Percentiles rank a stretch among this genome's conserved stretches.
Evolutionary conservation across 2,113 vertebrate genomes (phyloP).

Genomic region (Coracopsis vasa): DNA sequence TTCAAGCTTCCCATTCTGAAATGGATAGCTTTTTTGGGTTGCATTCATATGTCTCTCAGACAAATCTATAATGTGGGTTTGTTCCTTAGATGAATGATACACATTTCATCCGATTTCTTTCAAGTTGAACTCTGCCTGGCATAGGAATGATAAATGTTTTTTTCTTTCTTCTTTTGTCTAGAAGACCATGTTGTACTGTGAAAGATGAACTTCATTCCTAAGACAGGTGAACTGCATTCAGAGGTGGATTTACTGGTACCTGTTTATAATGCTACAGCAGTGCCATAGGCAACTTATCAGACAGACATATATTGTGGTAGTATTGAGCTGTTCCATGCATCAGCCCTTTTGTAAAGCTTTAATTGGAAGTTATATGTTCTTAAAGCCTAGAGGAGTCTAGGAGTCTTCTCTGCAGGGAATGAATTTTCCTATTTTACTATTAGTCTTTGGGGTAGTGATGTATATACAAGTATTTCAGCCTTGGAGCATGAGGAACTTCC

Average conservation of each 20-base stretch:
- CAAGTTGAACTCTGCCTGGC: constrained; percentile 9
- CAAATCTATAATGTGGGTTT: constrained; percentile 13
- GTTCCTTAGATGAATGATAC: constrained; percentile 30
- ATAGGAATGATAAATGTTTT: constrained; percentile 3
- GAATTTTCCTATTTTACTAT: not conserved
- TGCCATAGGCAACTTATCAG: not conserved
- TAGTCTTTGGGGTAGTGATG: not conserved
- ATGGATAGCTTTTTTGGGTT: constrained; percentile 31
- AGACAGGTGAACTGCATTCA: not conserved
- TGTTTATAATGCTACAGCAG: not conserved
- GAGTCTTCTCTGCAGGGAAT: not conserved
- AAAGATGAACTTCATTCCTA: constrained; percentile 29
- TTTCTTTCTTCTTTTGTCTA: constrained; percentile 20
- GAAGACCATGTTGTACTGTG: not conserved
- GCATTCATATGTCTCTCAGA: constrained; percentile 25
- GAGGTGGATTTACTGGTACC: not conserved
- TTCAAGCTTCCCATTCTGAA: constrained; percentile 49
- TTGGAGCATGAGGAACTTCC: not conserved
- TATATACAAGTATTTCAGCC: not conserved
- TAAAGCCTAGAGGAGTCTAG: not conserved
- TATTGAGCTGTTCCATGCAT: not conserved
- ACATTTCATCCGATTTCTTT: constrained; percentile 25
- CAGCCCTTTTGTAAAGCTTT: not conserved
- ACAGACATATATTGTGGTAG: not conserved
- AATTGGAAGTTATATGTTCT: not conserved